Conservation (phyloP, 2,113 vertebrate species). For the Bubalus kerabau region DNA sequence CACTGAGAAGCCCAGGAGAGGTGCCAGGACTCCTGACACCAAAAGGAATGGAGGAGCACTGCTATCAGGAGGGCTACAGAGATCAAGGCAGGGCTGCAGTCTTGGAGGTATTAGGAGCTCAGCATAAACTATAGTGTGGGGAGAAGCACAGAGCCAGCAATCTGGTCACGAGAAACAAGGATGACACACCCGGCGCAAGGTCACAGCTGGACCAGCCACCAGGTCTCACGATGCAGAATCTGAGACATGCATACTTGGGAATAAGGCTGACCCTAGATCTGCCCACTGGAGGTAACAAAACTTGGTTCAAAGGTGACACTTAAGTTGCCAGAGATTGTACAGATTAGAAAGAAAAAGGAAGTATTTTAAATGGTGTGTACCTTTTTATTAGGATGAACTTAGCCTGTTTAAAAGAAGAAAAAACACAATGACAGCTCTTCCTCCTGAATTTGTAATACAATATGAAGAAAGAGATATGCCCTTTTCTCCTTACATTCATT, state of each 20-base stretch:
- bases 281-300: background rate
- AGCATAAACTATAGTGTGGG: accelerated
- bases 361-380: background rate
- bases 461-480: background rate
- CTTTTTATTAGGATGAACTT: background rate
- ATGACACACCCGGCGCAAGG: background rate
- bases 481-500: background rate
- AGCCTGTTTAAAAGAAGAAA: background rate
- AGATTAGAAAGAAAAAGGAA: background rate
- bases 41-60: background rate
- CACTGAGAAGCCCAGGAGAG: background rate
- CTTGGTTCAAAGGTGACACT: background rate
- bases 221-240: background rate
- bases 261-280: background rate
- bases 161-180: background rate
- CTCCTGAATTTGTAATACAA: background rate
- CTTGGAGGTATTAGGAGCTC: background rate
- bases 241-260: background rate
- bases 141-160: background rate
- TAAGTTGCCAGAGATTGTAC: background rate
- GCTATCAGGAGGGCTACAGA: background rate
- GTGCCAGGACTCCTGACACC: background rate
- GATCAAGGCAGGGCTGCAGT: background rate
- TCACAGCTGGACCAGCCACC: background rate
- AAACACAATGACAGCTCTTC: background rate